phyloP scores from a whole-genome alignment of 2,888 invertebrate species.

The Synergus japonicus region DNA sequence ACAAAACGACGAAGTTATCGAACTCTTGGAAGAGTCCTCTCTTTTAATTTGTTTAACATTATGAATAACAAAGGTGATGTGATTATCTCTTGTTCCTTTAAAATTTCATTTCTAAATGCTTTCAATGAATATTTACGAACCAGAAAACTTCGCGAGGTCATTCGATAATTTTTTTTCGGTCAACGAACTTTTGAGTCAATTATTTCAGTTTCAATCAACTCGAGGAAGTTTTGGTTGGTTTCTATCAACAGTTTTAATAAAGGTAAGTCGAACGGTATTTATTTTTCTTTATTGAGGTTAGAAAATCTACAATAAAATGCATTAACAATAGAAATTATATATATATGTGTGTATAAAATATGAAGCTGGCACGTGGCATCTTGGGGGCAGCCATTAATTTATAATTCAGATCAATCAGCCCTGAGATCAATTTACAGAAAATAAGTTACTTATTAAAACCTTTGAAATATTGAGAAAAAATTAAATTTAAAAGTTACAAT shows the following conservation, averaged over 20 bases:
- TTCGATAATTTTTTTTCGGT: not conserved
- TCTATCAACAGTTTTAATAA: not conserved
- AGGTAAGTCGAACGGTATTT: not conserved
- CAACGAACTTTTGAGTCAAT: not conserved
- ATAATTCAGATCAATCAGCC: not conserved
- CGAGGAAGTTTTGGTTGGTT: not conserved
- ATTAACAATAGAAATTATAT: not conserved
- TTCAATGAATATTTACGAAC: conserved; percentile 26
- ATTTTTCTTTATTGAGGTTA: not conserved
- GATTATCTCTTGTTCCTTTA: not conserved
- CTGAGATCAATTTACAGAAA: not conserved
- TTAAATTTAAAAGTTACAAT: not conserved
- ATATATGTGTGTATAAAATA: too few species aligned
- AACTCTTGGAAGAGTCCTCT: not conserved
- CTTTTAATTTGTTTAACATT: not conserved
- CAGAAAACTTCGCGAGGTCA: conserved; percentile 20
- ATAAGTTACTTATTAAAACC: not conserved
- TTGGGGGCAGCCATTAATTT: not conserved
- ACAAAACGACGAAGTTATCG: too few species aligned
- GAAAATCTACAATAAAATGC: not conserved
- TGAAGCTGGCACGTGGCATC: conserved; percentile 16
- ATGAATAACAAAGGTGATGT: conserved; percentile 1
- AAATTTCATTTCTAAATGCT: conserved; percentile 16
- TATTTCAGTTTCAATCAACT: not conserved
- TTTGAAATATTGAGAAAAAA: not conserved